Percentiles rank a stretch among this genome's conserved stretches.
Evolutionary conservation across 2,113 vertebrate species (phyloP).

Genomic region (Neodon shergylaensis): DNA sequence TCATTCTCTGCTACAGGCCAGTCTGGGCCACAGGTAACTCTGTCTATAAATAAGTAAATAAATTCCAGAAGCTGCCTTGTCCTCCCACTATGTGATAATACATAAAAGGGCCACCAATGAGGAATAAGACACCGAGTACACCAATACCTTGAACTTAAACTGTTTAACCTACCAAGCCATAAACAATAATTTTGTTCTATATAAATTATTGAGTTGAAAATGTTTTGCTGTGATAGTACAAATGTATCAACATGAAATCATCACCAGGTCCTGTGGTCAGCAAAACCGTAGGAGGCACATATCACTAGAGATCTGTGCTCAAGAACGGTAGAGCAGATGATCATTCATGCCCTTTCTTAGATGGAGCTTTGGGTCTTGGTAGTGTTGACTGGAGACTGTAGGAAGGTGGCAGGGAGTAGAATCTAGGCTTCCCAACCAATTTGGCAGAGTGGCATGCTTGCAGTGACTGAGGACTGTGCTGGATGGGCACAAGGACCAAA

Average conservation of each 20-base stretch:
- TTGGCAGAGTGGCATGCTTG: neutral
- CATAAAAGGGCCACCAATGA: neutral
- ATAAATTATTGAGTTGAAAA: neutral
- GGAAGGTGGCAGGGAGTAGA: neutral
- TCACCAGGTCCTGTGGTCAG: neutral
- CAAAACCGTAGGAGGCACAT: no score
- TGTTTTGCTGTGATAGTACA: neutral
- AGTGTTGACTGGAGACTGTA: neutral
- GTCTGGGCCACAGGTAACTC: neutral
- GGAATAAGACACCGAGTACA: neutral
- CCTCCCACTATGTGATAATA: neutral
- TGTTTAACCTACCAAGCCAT: neutral
- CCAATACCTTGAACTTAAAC: neutral
- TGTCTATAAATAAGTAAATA: neutral
- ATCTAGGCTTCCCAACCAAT: neutral
- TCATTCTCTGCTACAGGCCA: neutral
- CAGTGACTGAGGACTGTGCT: neutral
- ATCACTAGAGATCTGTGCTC: neutral
- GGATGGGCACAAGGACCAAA: neutral
- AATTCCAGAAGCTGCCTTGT: neutral
- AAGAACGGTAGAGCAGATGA: neutral
- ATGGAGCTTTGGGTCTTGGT: neutral
- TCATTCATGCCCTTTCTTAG: neutral
- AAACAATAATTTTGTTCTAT: neutral
- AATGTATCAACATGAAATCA: neutral